A percentile compares a stretch with the other conserved stretches of the same genome.
These are phyloP conservation scores for Smutsia gigantea DNA, from an alignment of 2,797 vertebrate species.

Conservation along the genomic window DNA sequence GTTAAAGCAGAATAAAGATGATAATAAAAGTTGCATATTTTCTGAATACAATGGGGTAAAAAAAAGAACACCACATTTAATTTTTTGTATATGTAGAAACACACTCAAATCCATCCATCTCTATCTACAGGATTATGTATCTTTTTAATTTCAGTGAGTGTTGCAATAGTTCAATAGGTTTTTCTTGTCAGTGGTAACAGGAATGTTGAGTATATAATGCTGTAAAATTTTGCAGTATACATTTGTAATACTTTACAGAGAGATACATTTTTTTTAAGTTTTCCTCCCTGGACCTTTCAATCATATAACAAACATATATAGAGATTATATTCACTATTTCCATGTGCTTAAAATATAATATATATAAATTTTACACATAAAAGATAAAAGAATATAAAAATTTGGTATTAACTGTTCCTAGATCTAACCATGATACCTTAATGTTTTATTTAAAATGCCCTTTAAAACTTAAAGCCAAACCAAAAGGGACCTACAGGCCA, in stretches of 20 bases:
- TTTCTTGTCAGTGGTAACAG: neutral
- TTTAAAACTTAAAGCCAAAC: conserved; percentile 35
- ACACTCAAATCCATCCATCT: neutral
- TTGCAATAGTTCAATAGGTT: neutral
- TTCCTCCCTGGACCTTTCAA: neutral
- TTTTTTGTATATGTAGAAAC: neutral
- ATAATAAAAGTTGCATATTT: neutral
- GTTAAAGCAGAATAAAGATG: conserved; percentile 43
- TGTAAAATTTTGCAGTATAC: neutral
- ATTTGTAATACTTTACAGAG: neutral
- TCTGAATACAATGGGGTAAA: neutral
- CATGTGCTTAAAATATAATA: neutral
- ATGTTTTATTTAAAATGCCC: conserved; percentile 18
- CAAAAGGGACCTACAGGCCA: neutral
- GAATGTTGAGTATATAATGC: neutral
- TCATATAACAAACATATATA: neutral
- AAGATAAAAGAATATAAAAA: conserved; percentile 8
- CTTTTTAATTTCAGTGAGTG: neutral
- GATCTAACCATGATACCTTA: neutral
- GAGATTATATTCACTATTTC: neutral
- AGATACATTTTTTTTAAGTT: neutral
- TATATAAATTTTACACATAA: neutral
- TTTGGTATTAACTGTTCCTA: neutral
- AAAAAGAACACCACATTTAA: neutral
- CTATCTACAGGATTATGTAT: neutral